These are phyloP conservation scores for Aptenodytes forsteri DNA, from an alignment of 2,113 vertebrate species.

Conservation along the genomic window DNA sequence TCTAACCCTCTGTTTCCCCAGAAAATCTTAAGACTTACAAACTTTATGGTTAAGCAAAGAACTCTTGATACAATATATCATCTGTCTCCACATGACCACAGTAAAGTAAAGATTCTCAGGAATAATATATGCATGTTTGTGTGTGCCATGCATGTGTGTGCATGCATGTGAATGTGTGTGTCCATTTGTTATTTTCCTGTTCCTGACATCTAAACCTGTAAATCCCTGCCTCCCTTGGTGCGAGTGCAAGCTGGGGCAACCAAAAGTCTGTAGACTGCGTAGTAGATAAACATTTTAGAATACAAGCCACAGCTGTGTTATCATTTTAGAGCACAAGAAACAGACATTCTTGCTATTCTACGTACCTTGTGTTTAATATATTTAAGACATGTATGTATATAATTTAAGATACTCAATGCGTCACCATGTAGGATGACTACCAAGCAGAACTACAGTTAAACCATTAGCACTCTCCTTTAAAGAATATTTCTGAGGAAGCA, in stretches of 20 bases:
- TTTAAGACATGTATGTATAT: background rate
- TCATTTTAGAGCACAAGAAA: background rate
- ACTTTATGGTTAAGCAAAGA: background rate
- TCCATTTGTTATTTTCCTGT: background rate
- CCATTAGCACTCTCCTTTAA: background rate
- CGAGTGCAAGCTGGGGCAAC: background rate
- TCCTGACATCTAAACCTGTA: background rate
- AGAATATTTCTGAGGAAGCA: background rate
- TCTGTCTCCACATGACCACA: background rate
- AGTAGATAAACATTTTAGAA: background rate
- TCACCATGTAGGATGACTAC: background rate
- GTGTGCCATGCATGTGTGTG: background rate
- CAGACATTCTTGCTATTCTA: background rate
- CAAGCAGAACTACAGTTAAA: background rate
- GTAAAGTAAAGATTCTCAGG: background rate
- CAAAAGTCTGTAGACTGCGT: background rate
- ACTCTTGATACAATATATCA: background rate
- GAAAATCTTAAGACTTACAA: background rate
- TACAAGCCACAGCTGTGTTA: background rate
- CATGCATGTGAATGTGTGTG: background rate
- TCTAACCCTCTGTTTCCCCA: background rate
- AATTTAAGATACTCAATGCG: background rate
- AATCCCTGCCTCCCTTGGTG: background rate
- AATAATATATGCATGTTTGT: background rate
- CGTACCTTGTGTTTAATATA: background rate